Percentiles rank a stretch among this genome's conserved stretches.
phyloP scores from a whole-genome alignment of 1,140 invertebrate species.

The Nylanderia fulva region DNA sequence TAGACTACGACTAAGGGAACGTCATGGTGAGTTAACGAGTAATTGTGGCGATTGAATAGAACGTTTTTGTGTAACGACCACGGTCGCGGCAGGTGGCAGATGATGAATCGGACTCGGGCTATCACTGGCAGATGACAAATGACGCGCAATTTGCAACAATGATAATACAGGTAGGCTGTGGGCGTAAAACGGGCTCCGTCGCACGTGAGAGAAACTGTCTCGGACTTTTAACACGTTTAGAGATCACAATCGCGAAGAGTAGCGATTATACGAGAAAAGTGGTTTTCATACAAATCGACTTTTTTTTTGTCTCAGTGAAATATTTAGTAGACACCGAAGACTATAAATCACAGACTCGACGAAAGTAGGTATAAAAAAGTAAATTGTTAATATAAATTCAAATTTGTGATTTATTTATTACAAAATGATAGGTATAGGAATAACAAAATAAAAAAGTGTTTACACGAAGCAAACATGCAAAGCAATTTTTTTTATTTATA shows the following conservation, averaged over 20 bases:
- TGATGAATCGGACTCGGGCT: conserved; percentile 54
- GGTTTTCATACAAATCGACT: conserved; percentile 5
- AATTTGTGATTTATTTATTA: neutral
- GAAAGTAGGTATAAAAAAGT: conserved; percentile 2
- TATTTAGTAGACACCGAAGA: conserved; percentile 5
- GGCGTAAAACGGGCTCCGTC: conserved; percentile 32
- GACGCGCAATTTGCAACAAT: conserved; percentile 49
- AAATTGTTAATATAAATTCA: neutral
- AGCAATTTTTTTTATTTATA: neutral
- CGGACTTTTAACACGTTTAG: conserved; percentile 37
- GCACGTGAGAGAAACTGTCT: conserved; percentile 28
- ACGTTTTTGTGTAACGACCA: conserved; percentile 53
- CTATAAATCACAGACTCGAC: neutral
- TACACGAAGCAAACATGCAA: neutral
- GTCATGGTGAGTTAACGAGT: conserved; percentile 51
- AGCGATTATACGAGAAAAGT: conserved; percentile 17
- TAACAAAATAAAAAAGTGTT: no score
- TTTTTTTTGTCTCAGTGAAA: neutral
- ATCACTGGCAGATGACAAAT: conserved; percentile 57
- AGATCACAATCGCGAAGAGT: conserved; percentile 36
- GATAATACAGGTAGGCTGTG: conserved; percentile 46
- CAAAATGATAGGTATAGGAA: neutral
- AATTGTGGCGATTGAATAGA: conserved; percentile 52
- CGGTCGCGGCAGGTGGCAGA: conserved; percentile 18
- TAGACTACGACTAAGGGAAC: conserved; percentile 10